Evolutionary conservation across 2,113 vertebrate species (phyloP), one percentile per base, ranked within the genome.

Genomic region (Pituophis catenifer): DNA sequence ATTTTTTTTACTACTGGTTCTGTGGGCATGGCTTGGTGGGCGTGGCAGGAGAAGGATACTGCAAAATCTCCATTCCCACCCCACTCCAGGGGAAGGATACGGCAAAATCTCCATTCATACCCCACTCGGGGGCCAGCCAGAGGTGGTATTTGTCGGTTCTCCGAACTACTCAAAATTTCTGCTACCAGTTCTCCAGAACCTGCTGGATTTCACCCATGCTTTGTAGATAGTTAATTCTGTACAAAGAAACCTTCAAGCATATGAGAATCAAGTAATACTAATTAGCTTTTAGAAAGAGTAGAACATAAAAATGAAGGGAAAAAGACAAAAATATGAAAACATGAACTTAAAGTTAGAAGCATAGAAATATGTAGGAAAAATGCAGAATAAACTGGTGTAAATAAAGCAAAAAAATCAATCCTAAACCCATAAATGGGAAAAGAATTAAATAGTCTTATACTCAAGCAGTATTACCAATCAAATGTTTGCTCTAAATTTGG

Each of bases 401-500:
- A 81, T 12, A 89, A 89, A 81, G 44, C 23, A 54, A 33, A 52
- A 8, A 48, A 21, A 44, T 10, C 21, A 24, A 3, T 23, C 50
- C 24, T 48, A 75, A 92, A 88, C 17, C 38, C 8, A 53, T 44
- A 53, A 53, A 59, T 10, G 23, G 19, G 58, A 90, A n/a, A 90
- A 62, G 29, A n/a, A 53, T 62, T 86, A 59, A 33, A 90, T 65
- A 86, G 52, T 48, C 86, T 92, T 92, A 89, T 89, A 70, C 26
- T 85, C 24, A 57, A 48, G 65, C 53, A 85, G 88, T 85, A 85
- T 93, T 62, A 86, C 89, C 90, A 90, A 65, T 86, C 62, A 21
- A 53, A 62, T 93, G 92, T 86, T 59, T 48, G 19, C 29, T 90
- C 92, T 93, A 93, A 62, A 86, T 90, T 90, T 90, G 75, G 75